Percentiles rank a stretch among this genome's conserved stretches.
phyloP scores from a whole-genome alignment of 2,888 invertebrate species.

The Trachelus stipa region DNA sequence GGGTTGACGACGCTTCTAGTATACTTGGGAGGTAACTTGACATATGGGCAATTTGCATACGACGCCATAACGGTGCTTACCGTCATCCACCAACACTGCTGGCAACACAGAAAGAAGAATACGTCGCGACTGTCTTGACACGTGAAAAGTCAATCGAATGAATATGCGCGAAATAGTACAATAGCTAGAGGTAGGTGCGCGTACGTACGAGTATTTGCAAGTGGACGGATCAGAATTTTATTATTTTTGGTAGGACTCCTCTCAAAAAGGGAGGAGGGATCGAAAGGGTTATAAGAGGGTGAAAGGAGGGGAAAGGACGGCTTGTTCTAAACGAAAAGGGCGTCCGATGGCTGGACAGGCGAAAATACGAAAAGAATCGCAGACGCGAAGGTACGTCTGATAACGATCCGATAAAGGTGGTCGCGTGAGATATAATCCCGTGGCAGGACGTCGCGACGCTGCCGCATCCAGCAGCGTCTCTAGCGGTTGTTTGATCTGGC shows the following conservation, averaged over 20 bases:
- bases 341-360: not conserved
- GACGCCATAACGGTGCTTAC: constrained; percentile 44
- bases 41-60: constrained; percentile 66
- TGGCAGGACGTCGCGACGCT: constrained; percentile 6
- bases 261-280: not conserved
- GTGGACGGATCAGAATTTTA: not conserved
- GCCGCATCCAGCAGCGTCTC: not conserved
- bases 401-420: constrained; percentile 35
- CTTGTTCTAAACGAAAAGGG: not conserved
- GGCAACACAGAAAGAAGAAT: not conserved
- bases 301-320: not conserved
- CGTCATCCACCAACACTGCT: not conserved
- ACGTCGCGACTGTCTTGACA: not conserved
- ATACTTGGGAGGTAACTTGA: constrained; percentile 56
- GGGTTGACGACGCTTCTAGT: constrained; percentile 42
- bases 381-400: not conserved
- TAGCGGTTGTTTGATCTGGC: constrained; percentile 48
- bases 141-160: not conserved
- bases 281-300: constrained; percentile 19
- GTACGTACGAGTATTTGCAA: not conserved
- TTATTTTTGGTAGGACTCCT: not conserved
- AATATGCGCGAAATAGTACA: not conserved
- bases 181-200: not conserved
- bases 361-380: constrained; percentile 29
- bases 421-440: constrained; percentile 28